phyloP scores from a whole-genome alignment of 2,113 vertebrate genomes.

The Toxostoma redivivum region DNA sequence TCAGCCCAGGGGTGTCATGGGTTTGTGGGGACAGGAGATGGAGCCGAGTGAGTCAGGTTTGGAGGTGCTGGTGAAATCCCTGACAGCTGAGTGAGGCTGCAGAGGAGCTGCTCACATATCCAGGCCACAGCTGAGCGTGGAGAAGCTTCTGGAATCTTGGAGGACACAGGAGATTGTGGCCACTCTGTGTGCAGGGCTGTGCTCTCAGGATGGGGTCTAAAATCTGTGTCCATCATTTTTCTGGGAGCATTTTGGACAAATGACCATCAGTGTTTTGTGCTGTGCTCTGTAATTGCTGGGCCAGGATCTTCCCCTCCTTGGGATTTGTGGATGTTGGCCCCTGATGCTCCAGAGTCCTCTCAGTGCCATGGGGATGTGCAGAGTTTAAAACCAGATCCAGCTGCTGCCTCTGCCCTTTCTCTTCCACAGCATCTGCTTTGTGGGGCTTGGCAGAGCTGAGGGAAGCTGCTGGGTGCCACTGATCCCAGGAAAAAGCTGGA shows the following conservation, averaged over 20 bases:
- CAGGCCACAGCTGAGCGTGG: not conserved
- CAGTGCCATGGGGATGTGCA: rapidly evolving
- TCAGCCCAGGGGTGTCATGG: not conserved
- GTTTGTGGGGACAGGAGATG: not conserved
- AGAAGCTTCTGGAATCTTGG: not conserved
- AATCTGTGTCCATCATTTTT: not conserved
- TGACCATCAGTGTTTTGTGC: not conserved
- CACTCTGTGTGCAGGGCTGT: rapidly evolving
- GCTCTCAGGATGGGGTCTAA: not conserved
- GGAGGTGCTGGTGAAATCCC: not conserved
- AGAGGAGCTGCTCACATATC: not conserved
- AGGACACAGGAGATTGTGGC: not conserved
- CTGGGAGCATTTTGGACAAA: not conserved
- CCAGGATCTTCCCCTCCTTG: rapidly evolving
- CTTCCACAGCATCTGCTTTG: not conserved
- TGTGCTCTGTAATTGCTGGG: not conserved
- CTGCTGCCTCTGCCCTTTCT: not conserved
- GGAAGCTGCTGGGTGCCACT: not conserved
- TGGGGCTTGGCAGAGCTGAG: not conserved
- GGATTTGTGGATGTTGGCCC: not conserved
- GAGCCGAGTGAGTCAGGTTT: not conserved
- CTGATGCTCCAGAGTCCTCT: not conserved
- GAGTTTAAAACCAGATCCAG: not conserved
- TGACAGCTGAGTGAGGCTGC: not conserved
- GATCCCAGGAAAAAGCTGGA: not conserved